Percentiles rank a stretch among this genome's conserved stretches.
phyloP scores from a whole-genome alignment of 2,797 vertebrate genomes.

The Streptopelia turtur region DNA sequence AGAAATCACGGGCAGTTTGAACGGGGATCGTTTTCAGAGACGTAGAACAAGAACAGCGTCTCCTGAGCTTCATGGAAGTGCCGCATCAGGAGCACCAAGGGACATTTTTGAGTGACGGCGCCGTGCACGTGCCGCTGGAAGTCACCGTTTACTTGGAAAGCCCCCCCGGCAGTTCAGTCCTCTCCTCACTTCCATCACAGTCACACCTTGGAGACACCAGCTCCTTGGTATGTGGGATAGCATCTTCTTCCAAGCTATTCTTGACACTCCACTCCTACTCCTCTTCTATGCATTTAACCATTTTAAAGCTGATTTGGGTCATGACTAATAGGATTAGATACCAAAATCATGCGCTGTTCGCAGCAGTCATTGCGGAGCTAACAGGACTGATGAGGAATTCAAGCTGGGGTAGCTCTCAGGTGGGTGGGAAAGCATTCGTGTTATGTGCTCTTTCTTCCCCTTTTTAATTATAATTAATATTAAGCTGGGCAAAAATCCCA shows the following conservation, averaged over 20 bases:
- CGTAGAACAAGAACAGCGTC: neutral
- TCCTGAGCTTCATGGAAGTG: neutral
- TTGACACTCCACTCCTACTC: conserved; percentile 59
- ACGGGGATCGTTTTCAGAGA: neutral
- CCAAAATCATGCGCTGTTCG: conserved; percentile 41
- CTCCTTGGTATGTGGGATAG: conserved; percentile 63
- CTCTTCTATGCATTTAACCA: conserved; percentile 67
- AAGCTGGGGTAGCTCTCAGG: neutral
- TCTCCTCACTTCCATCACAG: conserved; percentile 54
- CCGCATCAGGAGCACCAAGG: neutral
- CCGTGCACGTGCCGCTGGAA: neutral
- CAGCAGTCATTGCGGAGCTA: neutral
- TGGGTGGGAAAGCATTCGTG: neutral
- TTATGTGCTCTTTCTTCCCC: neutral
- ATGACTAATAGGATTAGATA: conserved; percentile 63
- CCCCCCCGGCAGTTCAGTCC: conserved; percentile 22
- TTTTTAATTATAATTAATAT: neutral
- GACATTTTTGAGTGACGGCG: neutral
- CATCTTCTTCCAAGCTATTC: conserved; percentile 71
- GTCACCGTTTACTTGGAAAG: neutral
- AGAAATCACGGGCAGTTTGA: neutral
- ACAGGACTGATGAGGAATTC: neutral
- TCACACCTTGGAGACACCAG: conserved; percentile 62
- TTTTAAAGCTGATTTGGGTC: conserved; percentile 68
- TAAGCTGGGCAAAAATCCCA: neutral